Percentiles rank a stretch among this genome's conserved stretches.
Evolutionary conservation across 2,888 invertebrate species (phyloP).

Genomic region (Sabatieria punctata): DNA sequence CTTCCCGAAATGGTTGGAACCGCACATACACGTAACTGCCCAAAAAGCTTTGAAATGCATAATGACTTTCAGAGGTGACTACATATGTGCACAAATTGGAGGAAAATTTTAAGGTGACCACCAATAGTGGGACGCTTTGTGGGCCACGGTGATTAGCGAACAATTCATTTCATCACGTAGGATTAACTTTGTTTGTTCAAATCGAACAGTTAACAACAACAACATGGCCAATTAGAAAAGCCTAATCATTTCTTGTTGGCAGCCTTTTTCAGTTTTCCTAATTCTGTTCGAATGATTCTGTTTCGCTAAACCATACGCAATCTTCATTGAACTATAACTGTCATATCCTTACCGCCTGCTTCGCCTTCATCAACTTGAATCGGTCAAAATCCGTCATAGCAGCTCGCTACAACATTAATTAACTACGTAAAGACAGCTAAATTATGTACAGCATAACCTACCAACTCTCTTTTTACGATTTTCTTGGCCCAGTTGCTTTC

Average conservation of each 20-base stretch:
- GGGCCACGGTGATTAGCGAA: no score
- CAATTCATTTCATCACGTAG: no score
- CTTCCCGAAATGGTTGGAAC: no score
- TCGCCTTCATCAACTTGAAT: constrained; percentile 79
- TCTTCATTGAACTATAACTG: background rate
- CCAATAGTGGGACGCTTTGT: no score
- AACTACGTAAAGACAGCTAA: constrained; percentile 14
- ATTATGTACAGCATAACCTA: constrained; percentile 31
- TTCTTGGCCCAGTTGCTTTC: constrained; percentile 77
- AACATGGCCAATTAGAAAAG: no score
- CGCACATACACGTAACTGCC: no score
- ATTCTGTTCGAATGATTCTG: constrained; percentile 34
- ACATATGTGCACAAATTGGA: no score
- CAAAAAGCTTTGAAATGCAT: no score
- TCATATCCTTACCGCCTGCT: constrained; percentile 44
- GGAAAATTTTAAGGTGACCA: no score
- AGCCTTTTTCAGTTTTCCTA: constrained; percentile 35
- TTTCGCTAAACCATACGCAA: constrained; percentile 31
- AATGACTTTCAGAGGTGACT: no score
- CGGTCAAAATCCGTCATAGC: constrained; percentile 82
- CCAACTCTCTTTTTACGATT: constrained; percentile 64
- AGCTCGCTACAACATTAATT: constrained; percentile 45
- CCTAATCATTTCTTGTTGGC: constrained; percentile 18
- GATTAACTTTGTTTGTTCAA: no score
- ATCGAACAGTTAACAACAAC: no score